Evolutionary conservation across 2,888 invertebrate genomes (phyloP).

Genomic region (Mesoligia furuncula): DNA sequence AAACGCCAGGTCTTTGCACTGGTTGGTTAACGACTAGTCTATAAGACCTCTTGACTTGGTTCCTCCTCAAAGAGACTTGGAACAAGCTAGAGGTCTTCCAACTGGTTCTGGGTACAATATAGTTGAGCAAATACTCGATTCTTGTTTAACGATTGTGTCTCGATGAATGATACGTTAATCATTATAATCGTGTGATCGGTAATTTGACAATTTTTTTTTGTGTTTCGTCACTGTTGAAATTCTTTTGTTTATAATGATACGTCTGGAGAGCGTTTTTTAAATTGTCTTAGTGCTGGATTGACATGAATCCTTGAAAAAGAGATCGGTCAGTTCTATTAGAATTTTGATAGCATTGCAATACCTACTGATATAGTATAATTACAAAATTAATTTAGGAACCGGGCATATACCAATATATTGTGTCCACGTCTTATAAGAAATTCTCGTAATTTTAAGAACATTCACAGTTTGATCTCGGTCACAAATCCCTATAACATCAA

Average conservation of each 20-base stretch:
- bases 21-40: constrained; percentile 32
- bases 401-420: too few species aligned
- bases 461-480: too few species aligned
- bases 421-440: too few species aligned
- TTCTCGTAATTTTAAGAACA: too few species aligned
- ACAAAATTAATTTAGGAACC: not conserved
- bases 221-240: constrained; percentile 24
- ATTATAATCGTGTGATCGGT: constrained; percentile 47
- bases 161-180: constrained; percentile 62
- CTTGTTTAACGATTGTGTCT: constrained; percentile 63
- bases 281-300: not conserved
- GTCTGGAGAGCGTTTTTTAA: constrained; percentile 12
- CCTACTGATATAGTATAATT: not conserved
- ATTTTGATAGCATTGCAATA: not conserved
- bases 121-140: constrained; percentile 66
- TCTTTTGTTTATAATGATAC: constrained; percentile 30
- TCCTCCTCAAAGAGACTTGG: constrained; percentile 7
- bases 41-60: constrained; percentile 26
- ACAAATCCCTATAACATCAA: too few species aligned
- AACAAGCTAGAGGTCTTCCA: constrained; percentile 30
- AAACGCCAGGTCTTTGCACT: constrained; percentile 27
- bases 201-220: constrained; percentile 49
- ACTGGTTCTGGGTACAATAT: constrained; percentile 46
- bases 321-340: not conserved
- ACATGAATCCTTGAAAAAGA: constrained; percentile 37